Evolutionary conservation across 2,797 vertebrate genomes (phyloP).

Genomic region (Sebastes itinus): DNA sequence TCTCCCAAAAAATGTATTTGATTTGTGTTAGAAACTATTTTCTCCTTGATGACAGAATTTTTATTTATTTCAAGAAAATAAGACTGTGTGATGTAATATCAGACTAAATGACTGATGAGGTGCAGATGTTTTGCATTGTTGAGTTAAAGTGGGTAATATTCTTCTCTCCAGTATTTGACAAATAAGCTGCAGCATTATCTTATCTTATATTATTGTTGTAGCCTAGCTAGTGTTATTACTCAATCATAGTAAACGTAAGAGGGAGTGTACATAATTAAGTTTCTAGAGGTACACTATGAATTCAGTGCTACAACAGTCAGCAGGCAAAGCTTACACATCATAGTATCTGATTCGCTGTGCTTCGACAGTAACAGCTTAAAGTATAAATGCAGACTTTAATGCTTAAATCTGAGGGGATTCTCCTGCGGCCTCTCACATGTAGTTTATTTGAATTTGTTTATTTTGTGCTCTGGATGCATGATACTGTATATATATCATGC

Average conservation of each 20-base stretch:
- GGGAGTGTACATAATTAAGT: not conserved
- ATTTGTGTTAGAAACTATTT: no score
- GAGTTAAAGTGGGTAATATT: not conserved
- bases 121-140: not conserved
- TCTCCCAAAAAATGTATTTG: not conserved
- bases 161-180: not conserved
- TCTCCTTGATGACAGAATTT: no score
- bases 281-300: not conserved
- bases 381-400: slow-evolving; percentile 3
- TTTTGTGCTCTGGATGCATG: slow-evolving; percentile 1
- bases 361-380: not conserved
- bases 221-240: not conserved
- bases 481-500: not conserved
- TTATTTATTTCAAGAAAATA: not conserved
- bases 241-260: not conserved
- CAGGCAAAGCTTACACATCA: not conserved
- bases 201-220: not conserved
- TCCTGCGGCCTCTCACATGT: not conserved
- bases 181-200: not conserved
- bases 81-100: no score
- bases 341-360: not conserved
- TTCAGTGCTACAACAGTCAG: not conserved
- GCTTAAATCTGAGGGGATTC: slow-evolving; percentile 18
- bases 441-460: slow-evolving; percentile 26
- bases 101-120: not conserved